Evolutionary conservation across 2,797 vertebrate genomes (phyloP), one percentile per base, ranked within the genome.

Genomic region (Xiphophorus birchmanni): DNA sequence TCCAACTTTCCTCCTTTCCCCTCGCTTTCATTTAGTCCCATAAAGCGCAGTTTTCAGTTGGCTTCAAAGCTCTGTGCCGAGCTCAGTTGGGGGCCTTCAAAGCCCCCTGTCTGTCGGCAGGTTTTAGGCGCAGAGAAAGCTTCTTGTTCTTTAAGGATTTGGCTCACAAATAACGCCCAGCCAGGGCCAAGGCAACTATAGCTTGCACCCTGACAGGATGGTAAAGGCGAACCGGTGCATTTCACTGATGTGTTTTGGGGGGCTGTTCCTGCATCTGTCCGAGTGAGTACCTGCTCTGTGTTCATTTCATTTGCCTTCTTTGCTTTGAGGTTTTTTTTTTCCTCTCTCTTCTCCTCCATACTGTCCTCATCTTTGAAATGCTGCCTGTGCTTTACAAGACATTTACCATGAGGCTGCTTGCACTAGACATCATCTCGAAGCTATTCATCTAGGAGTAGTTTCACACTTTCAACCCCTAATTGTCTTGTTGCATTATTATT

Each of bases 11-110:
- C 86, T 83, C 82, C 56, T 60, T 85, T 85, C 87, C 85, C 87
- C 87, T 92, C 73, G 78, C 93, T 94, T 94, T 93, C 89, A 94
- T 93, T 93, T 91, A 88, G 90, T 88, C 91, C 90, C 80, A 90
- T 92, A 91, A 93, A 95, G 94, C 94, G 87, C 90, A 94, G 94
- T 95, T 95, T 96, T 96, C 94, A 89, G 93, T 94, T 82, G 91
- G 94, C 93, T 96, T 96, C 94, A 96, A 96, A 96, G 95, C 95
- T 89, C 94, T 80, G 90, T 86, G 95, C 95, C 91, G 95, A 93
- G 94, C 96, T 95, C 96, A 88, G 96, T 95, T 94, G 96, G 96
- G 96, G 96, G 95, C 95, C 95, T 96, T 96, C 96, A 96, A 96
- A 96, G 95, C 95, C 93, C 92, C 94, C 95, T 92, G 95, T 96